These are phyloP conservation scores for Aporophyla lueneburgensis DNA, from an alignment of 2,888 invertebrate genomes.

Conservation along the genomic window DNA sequence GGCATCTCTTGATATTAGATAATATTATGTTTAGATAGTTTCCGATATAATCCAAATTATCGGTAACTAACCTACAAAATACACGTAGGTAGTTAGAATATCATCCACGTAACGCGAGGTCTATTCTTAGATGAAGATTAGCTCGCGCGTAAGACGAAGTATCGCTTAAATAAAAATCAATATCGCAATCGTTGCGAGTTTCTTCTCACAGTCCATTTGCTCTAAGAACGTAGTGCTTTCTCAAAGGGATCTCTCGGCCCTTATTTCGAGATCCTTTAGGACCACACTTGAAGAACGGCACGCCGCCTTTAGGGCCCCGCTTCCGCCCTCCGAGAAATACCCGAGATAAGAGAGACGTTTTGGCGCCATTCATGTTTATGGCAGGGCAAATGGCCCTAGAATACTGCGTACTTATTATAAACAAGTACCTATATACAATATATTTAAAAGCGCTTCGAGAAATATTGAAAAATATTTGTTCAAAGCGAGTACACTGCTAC, in stretches of 20 bases:
- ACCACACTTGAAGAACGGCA: slow-evolving; percentile 87
- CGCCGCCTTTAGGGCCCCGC: slow-evolving; percentile 85
- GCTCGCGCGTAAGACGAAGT: slow-evolving; percentile 70
- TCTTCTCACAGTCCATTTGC: slow-evolving; percentile 90
- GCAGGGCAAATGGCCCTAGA: slow-evolving; percentile 89
- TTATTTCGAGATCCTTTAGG: slow-evolving; percentile 90
- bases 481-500: slow-evolving; percentile 40
- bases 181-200: slow-evolving; percentile 87
- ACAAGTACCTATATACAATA: slow-evolving; percentile 83
- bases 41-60: slow-evolving; percentile 5
- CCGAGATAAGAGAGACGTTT: slow-evolving; percentile 91
- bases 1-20: slow-evolving; percentile 13
- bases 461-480: slow-evolving; percentile 75
- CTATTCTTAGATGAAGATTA: slow-evolving; percentile 76
- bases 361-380: slow-evolving; percentile 91
- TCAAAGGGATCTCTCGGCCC: slow-evolving; percentile 86
- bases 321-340: slow-evolving; percentile 89
- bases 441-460: slow-evolving; percentile 73
- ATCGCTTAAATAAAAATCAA: slow-evolving; percentile 89
- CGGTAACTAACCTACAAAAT: slow-evolving; percentile 12
- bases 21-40: slow-evolving; percentile 1
- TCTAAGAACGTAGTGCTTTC: slow-evolving; percentile 87
- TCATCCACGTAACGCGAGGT: slow-evolving; percentile 30
- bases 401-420: slow-evolving; percentile 89
- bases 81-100: slow-evolving; percentile 8